phyloP scores from a whole-genome alignment of 2,888 invertebrate species.

The Caenorhabditis drosophilae region DNA sequence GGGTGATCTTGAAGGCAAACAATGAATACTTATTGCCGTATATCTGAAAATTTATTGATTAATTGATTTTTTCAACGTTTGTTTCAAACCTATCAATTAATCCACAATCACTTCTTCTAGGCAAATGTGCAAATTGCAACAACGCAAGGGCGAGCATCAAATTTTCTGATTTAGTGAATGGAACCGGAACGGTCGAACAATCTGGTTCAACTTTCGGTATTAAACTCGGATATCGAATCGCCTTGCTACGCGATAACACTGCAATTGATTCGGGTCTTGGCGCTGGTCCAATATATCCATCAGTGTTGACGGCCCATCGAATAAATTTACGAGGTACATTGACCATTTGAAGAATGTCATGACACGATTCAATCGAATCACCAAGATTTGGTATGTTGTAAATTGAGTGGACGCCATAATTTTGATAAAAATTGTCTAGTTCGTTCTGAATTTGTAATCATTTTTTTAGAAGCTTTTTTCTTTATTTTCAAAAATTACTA shows the following conservation, averaged over 20 bases:
- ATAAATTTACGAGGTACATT: conserved; percentile 6
- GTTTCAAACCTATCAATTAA: conserved; percentile 1
- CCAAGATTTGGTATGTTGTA: conserved; percentile 14
- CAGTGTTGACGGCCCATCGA: conserved; percentile 5
- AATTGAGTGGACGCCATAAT: conserved; percentile 4
- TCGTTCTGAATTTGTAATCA: conserved; percentile 19
- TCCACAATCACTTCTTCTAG: conserved; percentile 7
- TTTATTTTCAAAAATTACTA: conserved; percentile 4
- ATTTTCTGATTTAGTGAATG: conserved; percentile 17
- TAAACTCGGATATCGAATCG: conserved; percentile 23
- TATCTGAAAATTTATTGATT: conserved; percentile 8
- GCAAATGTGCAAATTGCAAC: conserved; percentile 26
- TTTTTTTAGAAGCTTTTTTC: not conserved
- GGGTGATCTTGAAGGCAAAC: conserved; percentile 15
- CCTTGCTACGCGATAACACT: conserved; percentile 13
- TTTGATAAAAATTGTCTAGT: conserved; percentile 20
- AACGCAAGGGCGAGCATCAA: conserved; percentile 21
- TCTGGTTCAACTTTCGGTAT: conserved; percentile 16
- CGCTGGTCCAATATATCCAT: conserved; percentile 6
- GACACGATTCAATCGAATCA: conserved; percentile 19
- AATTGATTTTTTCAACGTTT: not conserved
- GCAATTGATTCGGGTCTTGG: conserved; percentile 20
- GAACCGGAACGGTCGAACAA: not conserved
- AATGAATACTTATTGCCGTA: conserved; percentile 14
- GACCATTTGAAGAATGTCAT: conserved; percentile 11